Evolutionary conservation across 2,113 vertebrate species (phyloP), one percentile per base, ranked within the genome.

Genomic region (Sinosuthora webbiana): DNA sequence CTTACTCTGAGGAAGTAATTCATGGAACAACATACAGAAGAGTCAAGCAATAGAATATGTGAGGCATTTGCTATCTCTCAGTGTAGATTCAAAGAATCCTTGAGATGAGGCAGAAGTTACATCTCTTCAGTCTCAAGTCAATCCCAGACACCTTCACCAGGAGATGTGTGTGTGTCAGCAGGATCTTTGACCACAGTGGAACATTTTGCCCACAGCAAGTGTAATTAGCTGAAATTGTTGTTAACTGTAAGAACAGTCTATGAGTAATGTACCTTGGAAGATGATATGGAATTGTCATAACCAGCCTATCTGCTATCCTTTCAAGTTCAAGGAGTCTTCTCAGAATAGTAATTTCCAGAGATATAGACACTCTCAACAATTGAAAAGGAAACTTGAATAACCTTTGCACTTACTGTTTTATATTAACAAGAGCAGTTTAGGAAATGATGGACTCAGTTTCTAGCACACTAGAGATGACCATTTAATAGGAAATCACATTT

Each of bases 321-420:
- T 80, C 67, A 86, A 45, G 45, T 83, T 95, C 74, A 93, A 93
- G 23, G 12, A 80, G 10, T 88, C 71, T 82, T 91, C 67, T 88
- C 71, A 79, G 62, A 64, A 50, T 8, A 73, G 28, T 70, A 50
- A 70, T 77, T 86, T 86, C n/a, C 52, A 69, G 41, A 65, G 37
- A 64, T 25, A 69, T 0, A 77, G 37, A 84, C 31, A 10, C 24
- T 83, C 19, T 67, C 33, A 56, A 31, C 11, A 74, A 20, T 0
- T 59, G 63, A 19, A 87, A 25, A 83, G 13, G 35, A 33, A 86
- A 92, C 59, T 10, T 62, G 42, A 77, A 88, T 74, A 90, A 79
- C 22, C 79, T 94, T 77, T 86, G 17, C 16, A 59, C 42, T 93
- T 70, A 50, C 44, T 75, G 21, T 33, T 91, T 83, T 81, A 37